Conservation (phyloP, 2,888 invertebrate genomes). For the Dryadula phaetusa region DNA sequence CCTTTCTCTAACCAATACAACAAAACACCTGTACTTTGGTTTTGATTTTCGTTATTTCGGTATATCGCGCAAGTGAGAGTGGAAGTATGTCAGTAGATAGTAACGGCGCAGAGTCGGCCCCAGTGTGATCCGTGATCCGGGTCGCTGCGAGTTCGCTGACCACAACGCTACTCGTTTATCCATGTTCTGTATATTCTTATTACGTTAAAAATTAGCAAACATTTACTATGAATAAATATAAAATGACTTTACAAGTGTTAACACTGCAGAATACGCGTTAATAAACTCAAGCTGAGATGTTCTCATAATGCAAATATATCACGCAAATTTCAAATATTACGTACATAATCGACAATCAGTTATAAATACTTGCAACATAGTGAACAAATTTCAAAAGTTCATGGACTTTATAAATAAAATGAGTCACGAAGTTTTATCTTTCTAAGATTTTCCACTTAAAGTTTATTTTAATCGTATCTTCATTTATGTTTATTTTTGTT, state of each 20-base stretch:
- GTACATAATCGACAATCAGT: constrained; percentile 47
- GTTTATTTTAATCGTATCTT: background rate
- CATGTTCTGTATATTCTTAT: constrained; percentile 15
- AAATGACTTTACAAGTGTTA: background rate
- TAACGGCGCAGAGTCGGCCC: constrained; percentile 58
- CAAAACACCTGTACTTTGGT: constrained; percentile 31
- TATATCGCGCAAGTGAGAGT: constrained; percentile 42
- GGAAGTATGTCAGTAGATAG: constrained; percentile 64
- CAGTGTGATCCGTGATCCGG: constrained; percentile 73
- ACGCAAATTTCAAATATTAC: constrained; percentile 26
- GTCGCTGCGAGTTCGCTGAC: constrained; percentile 60
- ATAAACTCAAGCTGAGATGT: background rate
- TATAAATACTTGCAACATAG: constrained; percentile 55
- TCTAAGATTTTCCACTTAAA: constrained; percentile 3
- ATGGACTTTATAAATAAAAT: constrained; percentile 59
- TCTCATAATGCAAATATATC: constrained; percentile 16
- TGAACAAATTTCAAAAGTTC: constrained; percentile 69
- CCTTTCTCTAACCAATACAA: constrained; percentile 13
- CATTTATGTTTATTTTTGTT: background rate
- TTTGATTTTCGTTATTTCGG: constrained; percentile 34
- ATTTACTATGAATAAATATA: background rate
- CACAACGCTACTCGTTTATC: constrained; percentile 47
- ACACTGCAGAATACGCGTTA: background rate
- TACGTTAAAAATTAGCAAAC: background rate
- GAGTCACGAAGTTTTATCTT: constrained; percentile 56